Evolutionary conservation across 2,113 vertebrate species (phyloP).

Genomic region (Sula dactylatra): DNA sequence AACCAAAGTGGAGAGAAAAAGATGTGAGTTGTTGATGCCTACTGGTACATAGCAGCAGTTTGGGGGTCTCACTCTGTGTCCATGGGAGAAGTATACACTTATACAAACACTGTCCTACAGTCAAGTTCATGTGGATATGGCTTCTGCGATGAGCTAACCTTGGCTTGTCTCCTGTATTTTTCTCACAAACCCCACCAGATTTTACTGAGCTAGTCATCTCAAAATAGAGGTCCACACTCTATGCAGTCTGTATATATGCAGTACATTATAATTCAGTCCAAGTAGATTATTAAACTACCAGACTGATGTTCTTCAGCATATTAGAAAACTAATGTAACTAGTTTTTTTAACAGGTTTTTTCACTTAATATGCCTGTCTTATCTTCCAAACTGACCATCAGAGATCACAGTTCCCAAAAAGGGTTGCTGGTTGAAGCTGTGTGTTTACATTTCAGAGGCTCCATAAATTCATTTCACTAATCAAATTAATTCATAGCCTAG

Average conservation of each 20-base stretch:
- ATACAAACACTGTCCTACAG: neutral
- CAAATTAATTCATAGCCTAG: neutral
- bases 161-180: neutral
- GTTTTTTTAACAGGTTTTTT: neutral
- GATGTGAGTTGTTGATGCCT: neutral
- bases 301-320: neutral
- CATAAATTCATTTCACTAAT: neutral
- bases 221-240: neutral
- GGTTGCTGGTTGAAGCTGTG: neutral
- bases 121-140: fast-evolving
- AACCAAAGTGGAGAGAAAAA: neutral
- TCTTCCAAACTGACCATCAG: neutral
- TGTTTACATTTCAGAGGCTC: neutral
- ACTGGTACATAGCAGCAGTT: neutral
- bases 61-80: neutral
- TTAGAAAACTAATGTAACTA: neutral
- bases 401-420: neutral
- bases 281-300: neutral
- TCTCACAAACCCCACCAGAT: neutral
- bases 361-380: neutral
- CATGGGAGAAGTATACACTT: neutral
- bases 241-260: neutral
- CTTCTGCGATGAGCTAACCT: neutral
- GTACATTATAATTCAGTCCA: neutral
- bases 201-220: neutral